These are phyloP conservation scores for Phengaris arion DNA, from an alignment of 2,888 invertebrate species.

Conservation along the genomic window DNA sequence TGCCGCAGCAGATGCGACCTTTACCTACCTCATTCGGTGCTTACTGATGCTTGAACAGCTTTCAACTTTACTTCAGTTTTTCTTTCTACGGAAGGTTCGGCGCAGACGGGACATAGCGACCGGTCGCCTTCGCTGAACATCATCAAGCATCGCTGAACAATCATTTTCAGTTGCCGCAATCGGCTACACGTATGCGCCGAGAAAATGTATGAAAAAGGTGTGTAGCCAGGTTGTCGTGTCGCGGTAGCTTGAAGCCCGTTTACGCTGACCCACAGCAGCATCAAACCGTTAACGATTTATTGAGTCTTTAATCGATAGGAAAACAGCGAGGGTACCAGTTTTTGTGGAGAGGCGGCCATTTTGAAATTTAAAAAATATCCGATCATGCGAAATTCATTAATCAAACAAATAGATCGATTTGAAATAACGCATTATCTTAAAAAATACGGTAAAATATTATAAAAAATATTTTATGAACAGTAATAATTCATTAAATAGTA, in stretches of 20 bases:
- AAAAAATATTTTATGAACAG: background rate
- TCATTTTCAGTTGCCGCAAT: background rate
- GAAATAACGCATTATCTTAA: background rate
- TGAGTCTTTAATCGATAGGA: conserved; percentile 15
- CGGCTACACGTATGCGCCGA: no score
- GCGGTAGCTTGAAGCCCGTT: background rate
- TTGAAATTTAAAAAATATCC: conserved; percentile 4
- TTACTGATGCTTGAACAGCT: conserved; percentile 30
- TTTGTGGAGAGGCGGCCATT: background rate
- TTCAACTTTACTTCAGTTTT: conserved; percentile 30
- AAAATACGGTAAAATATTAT: background rate
- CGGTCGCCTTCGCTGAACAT: no score
- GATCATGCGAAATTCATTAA: background rate
- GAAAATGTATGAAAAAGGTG: background rate
- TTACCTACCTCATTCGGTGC: conserved; percentile 27
- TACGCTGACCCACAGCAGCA: background rate
- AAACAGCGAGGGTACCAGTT: background rate
- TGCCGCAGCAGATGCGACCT: conserved; percentile 21
- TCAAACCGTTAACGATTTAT: conserved; percentile 15
- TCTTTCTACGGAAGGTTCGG: background rate
- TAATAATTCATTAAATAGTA: background rate
- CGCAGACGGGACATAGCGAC: background rate
- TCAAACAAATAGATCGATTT: background rate
- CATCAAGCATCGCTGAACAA: no score
- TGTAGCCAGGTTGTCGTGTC: background rate